phyloP scores from a whole-genome alignment of 35 echinoderm and acorn worm species.

The Acanthaster planci region DNA sequence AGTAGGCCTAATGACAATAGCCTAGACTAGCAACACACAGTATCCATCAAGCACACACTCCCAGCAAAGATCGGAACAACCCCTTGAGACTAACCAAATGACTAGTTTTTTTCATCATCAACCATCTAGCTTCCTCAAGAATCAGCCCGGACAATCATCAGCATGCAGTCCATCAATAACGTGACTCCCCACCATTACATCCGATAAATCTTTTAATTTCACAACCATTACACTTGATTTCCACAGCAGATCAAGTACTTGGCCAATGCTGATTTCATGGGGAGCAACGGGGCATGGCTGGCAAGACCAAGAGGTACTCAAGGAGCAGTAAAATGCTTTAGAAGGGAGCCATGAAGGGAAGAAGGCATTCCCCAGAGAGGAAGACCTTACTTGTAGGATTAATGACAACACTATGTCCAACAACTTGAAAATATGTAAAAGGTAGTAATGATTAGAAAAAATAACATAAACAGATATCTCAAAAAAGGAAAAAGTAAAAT shows the following conservation, averaged over 20 bases:
- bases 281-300: background rate
- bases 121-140: constrained; percentile 36
- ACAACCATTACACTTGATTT: constrained; percentile 73
- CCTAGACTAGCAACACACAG: constrained; percentile 25
- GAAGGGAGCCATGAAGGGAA: background rate
- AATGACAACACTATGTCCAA: background rate
- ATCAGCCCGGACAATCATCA: constrained; percentile 56
- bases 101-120: constrained; percentile 61
- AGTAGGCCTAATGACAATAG: constrained; percentile 23
- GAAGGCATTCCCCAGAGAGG: background rate
- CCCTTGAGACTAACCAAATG: constrained; percentile 65
- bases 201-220: constrained; percentile 80
- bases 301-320: background rate
- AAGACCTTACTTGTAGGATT: background rate
- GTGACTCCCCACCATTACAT: background rate
- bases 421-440: too few species aligned
- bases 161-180: constrained; percentile 38
- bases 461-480: too few species aligned
- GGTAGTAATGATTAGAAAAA: too few species aligned
- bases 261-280: background rate
- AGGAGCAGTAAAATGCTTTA: constrained; percentile 24
- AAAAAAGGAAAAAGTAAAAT: too few species aligned
- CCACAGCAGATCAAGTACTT: constrained; percentile 48
- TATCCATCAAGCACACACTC: constrained; percentile 12
- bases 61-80: background rate